These are phyloP conservation scores for Plecotus auritus DNA, from an alignment of 2,113 vertebrate genomes.

Conservation along the genomic window DNA sequence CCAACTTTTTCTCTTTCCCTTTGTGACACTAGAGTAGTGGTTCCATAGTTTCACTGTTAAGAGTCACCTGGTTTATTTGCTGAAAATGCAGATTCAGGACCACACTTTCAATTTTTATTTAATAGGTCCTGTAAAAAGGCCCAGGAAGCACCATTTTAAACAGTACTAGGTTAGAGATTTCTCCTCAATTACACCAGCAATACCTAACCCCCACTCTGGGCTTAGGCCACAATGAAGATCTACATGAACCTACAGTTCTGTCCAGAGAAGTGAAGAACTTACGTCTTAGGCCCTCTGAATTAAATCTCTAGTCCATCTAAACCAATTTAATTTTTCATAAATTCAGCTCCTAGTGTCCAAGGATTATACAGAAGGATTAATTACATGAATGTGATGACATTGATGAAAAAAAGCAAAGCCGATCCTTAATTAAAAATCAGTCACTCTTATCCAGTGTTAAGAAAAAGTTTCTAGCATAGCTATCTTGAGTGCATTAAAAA, in stretches of 20 bases:
- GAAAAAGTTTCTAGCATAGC: slow-evolving; percentile 3
- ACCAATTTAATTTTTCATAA: background rate
- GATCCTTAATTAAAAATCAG: background rate
- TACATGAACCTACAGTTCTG: background rate
- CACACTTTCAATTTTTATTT: background rate
- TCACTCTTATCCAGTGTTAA: background rate
- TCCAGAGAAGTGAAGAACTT: background rate
- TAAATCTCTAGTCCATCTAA: background rate
- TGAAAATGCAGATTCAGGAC: slow-evolving; percentile 24
- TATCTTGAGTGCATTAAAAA: slow-evolving; percentile 16
- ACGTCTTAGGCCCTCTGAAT: background rate
- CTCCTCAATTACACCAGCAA: background rate
- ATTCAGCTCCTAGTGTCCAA: background rate
- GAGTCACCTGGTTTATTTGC: background rate
- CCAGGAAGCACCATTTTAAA: slow-evolving; percentile 25
- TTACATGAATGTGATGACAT: background rate
- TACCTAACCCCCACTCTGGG: background rate
- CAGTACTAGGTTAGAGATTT: background rate
- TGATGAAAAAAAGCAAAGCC: background rate
- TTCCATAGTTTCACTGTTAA: slow-evolving; percentile 30
- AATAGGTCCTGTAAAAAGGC: background rate
- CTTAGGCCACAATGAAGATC: background rate
- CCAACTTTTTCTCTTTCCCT: background rate
- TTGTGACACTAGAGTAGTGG: background rate
- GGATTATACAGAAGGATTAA: background rate